Evolutionary conservation across 2,113 vertebrate species (phyloP).

Genomic region (Myotis lucifugus): DNA sequence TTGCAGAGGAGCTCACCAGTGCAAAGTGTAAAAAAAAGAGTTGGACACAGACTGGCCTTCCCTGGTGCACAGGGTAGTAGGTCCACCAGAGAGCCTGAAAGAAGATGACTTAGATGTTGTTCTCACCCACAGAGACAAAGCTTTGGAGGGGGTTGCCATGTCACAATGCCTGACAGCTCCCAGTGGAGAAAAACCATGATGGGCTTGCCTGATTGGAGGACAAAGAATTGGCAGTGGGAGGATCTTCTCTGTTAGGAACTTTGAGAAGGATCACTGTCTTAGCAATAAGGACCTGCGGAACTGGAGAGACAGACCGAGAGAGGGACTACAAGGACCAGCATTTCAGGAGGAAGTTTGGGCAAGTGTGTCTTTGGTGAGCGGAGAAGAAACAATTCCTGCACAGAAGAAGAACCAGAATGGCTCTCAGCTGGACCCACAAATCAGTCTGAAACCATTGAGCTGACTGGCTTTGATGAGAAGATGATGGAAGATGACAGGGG

Average conservation of each 20-base stretch:
- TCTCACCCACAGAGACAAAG: conserved; percentile 95
- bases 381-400: conserved; percentile 96
- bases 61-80: conserved; percentile 74
- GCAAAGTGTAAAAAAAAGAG: too few relatives aligned
- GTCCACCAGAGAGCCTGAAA: conserved; percentile 95
- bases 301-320: conserved; percentile 88
- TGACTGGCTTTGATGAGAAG: conserved; percentile 97
- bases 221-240: conserved; percentile 96
- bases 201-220: conserved; percentile 90
- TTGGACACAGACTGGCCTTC: too few relatives aligned
- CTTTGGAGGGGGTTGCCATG: conserved; percentile 96
- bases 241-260: conserved; percentile 92
- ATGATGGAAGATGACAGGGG: conserved; percentile 94
- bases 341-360: conserved; percentile 96
- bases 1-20: too few relatives aligned
- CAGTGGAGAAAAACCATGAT: conserved; percentile 95
- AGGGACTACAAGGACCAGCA: conserved; percentile 97
- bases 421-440: conserved; percentile 97
- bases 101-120: conserved; percentile 97
- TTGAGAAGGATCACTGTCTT: conserved; percentile 92
- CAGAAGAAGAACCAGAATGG: conserved; percentile 98
- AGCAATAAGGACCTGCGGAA: conserved; percentile 89
- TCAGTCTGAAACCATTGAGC: conserved; percentile 98
- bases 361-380: conserved; percentile 96
- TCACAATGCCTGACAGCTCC: conserved; percentile 84